Base-by-base conservation (phyloP, 53 echinoderm and acorn worm genomes). In the Holothuria leucospilota region DNA sequence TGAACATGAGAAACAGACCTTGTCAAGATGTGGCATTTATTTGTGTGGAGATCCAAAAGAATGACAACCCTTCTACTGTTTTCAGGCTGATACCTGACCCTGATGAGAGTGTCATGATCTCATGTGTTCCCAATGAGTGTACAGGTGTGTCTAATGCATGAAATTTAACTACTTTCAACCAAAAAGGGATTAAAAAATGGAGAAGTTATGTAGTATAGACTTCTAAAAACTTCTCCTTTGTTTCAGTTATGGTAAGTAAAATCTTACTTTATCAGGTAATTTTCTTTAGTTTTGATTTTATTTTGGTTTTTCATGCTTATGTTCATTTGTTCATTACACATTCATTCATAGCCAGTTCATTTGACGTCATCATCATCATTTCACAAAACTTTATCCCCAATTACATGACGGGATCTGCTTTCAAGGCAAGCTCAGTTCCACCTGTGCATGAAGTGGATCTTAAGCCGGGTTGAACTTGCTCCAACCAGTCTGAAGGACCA, bases 61-160 rank as follows among this genome's bases (percentile, higher is more conserved):
- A 93, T 53, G 90, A 89, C 28, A 83, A 84, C 70, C 90, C 96
- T 56, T 18, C 41, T 28, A 91, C 96, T 8, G 78, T 86, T 10
- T 96, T 96, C 69, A 88, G 39, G 5, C 56, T 96, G 64, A 86
- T 77, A 21, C 93, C 96, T 23, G 86, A 91, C 18, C 96, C 96
- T 3, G 91, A 96, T 27, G 78, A 87, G 29, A 91, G 87, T 59
- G 86, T 96, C 24, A 67, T 92, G 68, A 85, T 59, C 1, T 93
- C 93, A 85, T 96, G 96, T 84, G 93, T 93, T 39, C 86, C 91
- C 25, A 93, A 91, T 63, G 93, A 93, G 39, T 96, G 96, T 77
- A 85, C 91, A 96, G 96, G 96, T 96, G 78, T 78, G 78, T 78
- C 59, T 13, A 53, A 49, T 56, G 78, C 78, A 78, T 78, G 59